A percentile compares a stretch with the other conserved stretches of the same genome.
phyloP scores from a whole-genome alignment of 2,113 vertebrate species.

The Aleadryas rufinucha region DNA sequence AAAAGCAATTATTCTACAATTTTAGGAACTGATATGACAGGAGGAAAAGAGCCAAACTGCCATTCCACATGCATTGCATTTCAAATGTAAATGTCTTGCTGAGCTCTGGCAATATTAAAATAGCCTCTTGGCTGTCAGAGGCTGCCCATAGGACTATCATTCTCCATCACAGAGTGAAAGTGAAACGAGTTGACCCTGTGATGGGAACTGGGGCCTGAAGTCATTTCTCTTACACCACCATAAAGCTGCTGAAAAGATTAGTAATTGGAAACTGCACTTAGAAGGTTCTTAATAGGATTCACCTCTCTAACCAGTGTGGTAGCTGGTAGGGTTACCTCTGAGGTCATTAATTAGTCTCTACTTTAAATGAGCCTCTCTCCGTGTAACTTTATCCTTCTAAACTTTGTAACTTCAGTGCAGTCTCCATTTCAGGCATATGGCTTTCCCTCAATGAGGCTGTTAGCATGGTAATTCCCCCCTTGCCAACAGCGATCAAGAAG shows the following conservation, averaged over 20 bases:
- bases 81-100: constrained; percentile 9
- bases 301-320: constrained; percentile 28
- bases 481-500: not conserved
- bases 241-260: constrained; percentile 54
- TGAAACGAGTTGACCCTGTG: constrained; percentile 31
- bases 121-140: not conserved
- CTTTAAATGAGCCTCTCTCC: constrained; percentile 40
- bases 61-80: not conserved
- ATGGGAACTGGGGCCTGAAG: not conserved
- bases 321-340: constrained; percentile 37
- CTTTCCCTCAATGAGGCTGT: not conserved
- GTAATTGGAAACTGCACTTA: constrained; percentile 53
- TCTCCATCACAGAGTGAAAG: constrained; percentile 2
- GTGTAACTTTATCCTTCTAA: constrained; percentile 39
- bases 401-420: not conserved
- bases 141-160: not conserved
- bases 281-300: constrained; percentile 42
- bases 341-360: constrained; percentile 53
- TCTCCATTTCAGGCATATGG: constrained; percentile 4
- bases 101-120: not conserved
- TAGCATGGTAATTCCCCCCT: not conserved
- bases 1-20: not conserved
- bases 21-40: not conserved
- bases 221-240: constrained; percentile 21
- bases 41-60: not conserved